phyloP scores from a whole-genome alignment of 1,140 invertebrate species.

The Rhizoglyphus robini region DNA sequence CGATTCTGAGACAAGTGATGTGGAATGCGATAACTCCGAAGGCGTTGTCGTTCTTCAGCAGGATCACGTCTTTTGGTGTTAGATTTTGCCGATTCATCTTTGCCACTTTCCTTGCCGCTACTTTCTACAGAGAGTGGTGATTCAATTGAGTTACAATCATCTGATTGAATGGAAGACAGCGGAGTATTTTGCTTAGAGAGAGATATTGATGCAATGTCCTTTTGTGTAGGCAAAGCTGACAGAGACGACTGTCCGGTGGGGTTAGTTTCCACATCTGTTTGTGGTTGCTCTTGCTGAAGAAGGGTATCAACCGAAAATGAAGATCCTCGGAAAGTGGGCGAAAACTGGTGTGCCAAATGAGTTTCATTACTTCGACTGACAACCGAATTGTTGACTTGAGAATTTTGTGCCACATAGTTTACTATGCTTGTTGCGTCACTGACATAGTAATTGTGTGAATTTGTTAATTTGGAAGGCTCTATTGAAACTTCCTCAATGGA shows the following conservation, averaged over 20 bases:
- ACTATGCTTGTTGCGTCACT: too few relatives aligned
- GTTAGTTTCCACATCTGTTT: neutral
- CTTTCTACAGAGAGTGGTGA: conserved; percentile 4
- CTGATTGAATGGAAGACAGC: neutral
- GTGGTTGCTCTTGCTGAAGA: neutral
- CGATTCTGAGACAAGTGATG: conserved; percentile 19
- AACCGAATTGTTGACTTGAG: neutral
- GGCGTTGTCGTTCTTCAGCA: conserved; percentile 21
- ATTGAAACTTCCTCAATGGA: too few relatives aligned
- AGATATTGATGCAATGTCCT: too few relatives aligned
- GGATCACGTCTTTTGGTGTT: conserved; percentile 12
- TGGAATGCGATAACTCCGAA: conserved; percentile 22
- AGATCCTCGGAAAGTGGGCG: neutral
- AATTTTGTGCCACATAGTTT: neutral
- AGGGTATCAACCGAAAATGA: neutral
- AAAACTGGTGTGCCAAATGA: neutral
- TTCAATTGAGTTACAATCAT: neutral
- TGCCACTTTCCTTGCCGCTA: neutral
- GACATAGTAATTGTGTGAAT: too few relatives aligned
- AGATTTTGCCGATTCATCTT: neutral
- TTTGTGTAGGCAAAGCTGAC: too few relatives aligned
- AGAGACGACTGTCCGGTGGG: too few relatives aligned
- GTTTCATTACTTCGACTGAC: too few relatives aligned
- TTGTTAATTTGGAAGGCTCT: too few relatives aligned
- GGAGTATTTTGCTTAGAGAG: neutral